These are phyloP conservation scores for Opisthograptis luteolata DNA, from an alignment of 2,888 invertebrate genomes.

Conservation along the genomic window DNA sequence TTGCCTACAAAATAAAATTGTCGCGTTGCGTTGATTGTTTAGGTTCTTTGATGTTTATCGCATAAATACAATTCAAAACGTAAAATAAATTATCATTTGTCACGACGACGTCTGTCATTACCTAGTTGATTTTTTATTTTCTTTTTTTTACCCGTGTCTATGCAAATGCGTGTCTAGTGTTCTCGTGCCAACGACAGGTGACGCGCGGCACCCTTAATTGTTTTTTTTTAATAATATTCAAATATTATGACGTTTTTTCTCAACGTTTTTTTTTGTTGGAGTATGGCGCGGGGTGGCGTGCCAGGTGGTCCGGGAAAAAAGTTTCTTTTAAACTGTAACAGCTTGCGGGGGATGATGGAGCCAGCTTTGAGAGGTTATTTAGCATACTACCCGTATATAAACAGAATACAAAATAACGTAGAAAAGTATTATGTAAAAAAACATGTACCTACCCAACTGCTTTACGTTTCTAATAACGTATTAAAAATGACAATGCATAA, in stretches of 20 bases:
- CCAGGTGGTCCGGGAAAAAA: conserved; percentile 80
- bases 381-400: too few species aligned
- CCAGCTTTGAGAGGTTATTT: conserved; percentile 4
- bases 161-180: conserved; percentile 81
- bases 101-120: conserved; percentile 36
- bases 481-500: too few species aligned
- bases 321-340: conserved; percentile 65
- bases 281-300: conserved; percentile 75
- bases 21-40: too few species aligned
- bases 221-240: conserved; percentile 83
- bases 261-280: conserved; percentile 68
- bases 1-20: conserved; percentile 15
- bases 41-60: conserved; percentile 28
- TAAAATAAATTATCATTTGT: conserved; percentile 38
- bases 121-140: conserved; percentile 47
- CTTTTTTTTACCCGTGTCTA: conserved; percentile 57
- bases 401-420: background rate
- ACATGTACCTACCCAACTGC: too few species aligned
- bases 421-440: background rate
- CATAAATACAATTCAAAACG: conserved; percentile 23
- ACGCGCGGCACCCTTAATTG: conserved; percentile 81
- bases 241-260: conserved; percentile 81
- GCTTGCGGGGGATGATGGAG: conserved; percentile 58
- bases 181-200: conserved; percentile 83
- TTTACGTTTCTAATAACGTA: too few species aligned